Base-by-base conservation (phyloP, 35 echinoderm and acorn worm species). In the Stichopus chloronotus region DNA sequence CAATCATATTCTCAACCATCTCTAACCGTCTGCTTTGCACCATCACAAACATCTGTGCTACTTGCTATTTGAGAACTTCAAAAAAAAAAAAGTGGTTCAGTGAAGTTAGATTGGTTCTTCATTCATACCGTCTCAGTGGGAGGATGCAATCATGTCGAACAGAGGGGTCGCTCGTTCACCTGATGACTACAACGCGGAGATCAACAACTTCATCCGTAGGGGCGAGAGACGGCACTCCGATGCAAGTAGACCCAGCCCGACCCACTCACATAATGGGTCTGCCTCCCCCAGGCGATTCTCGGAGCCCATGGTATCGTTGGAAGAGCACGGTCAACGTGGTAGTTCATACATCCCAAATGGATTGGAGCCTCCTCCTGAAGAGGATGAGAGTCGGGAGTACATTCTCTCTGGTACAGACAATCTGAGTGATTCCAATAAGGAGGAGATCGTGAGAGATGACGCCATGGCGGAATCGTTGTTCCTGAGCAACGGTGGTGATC, bases 141-240 rank as follows among this genome's bases (percentile, higher is more conserved):
- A 83, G 80, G 43, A 83, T 4, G 80, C 80, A 13, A 83, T 83
- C 19, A 83, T 24, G 25, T 16, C 52, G 80, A 17, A 19, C 55
- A 55, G 1, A n/a, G 6, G 43, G 53, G 16, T 83, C 80, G n/a
- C n/a, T 79, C 77, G 77, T 9, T 79, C 77, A 5, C 30, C 22
- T 16, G 77, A 81, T 25, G 78, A 81, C 78, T 81, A 81, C 78
- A 81, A 81, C 22, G 21, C 78, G 24, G 78, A 81, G 53, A 81
- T 81, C 21, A 81, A 53, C 25, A 12, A 81, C 12, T 81, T 81
- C 78, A 81, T 81, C 4, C 78, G 78, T 6, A 81, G 53, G 43
- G 78, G 78, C 21, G 78, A 81, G 53, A 25, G 78, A 14, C 24
- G 78, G 53, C 12, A 24, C 78, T 81, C 78, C 7, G 78, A 81